These are phyloP conservation scores for Dryobates pubescens DNA, from an alignment of 2,797 vertebrate species.

Conservation along the genomic window DNA sequence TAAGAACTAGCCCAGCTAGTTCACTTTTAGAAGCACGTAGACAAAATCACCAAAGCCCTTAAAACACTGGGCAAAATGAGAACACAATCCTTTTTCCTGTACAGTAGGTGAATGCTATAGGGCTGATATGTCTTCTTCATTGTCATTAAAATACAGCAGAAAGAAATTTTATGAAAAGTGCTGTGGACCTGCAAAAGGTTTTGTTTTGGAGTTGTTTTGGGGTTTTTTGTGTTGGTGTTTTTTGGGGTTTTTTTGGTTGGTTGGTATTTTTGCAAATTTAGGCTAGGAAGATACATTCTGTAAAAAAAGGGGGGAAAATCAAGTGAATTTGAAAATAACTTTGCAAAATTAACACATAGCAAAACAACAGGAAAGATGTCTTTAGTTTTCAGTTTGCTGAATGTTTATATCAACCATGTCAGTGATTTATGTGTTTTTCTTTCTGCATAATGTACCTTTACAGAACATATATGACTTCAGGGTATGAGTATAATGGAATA, in stretches of 20 bases:
- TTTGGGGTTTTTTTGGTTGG: no score
- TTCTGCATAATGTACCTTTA: neutral
- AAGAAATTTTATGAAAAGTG: neutral
- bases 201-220: no score
- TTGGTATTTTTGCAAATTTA: neutral
- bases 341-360: neutral
- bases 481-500: neutral
- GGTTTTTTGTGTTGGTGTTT: no score
- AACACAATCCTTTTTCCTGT: fast-evolving
- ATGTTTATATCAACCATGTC: neutral
- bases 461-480: neutral
- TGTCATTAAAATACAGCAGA: neutral
- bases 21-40: neutral
- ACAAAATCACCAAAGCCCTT: neutral
- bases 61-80: neutral
- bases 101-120: neutral
- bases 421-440: neutral
- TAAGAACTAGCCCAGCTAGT: neutral
- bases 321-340: neutral
- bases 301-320: neutral
- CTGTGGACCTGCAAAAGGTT: neutral
- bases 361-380: neutral
- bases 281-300: fast-evolving
- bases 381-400: neutral
- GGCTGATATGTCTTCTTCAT: neutral